A percentile compares a stretch with the other conserved stretches of the same genome.
phyloP scores from a whole-genome alignment of 1,140 invertebrate genomes.

The Tetragnatha versicolor region DNA sequence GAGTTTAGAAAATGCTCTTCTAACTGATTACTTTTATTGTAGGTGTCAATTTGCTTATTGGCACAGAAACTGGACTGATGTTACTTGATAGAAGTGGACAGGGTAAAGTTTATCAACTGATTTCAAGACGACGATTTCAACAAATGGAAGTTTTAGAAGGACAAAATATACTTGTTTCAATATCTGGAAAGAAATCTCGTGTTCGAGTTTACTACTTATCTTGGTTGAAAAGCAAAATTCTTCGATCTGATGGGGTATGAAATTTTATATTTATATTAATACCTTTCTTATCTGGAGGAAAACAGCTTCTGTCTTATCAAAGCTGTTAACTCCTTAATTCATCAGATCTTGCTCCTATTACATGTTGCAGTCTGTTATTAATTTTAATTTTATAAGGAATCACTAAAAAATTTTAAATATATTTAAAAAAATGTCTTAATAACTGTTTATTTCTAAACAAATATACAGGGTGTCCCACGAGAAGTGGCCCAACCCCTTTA shows the following conservation, averaged over 20 bases:
- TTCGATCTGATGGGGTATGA: conserved; percentile 90
- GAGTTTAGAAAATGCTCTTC: neutral
- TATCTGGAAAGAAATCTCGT: conserved; percentile 97
- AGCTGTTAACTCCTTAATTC: no score
- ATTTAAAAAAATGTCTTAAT: no score
- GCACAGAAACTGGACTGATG: conserved; percentile 98
- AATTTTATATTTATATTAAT: neutral
- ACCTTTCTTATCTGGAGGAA: neutral
- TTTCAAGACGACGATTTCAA: conserved; percentile 94
- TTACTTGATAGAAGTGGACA: conserved; percentile 97
- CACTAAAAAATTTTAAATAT: no score
- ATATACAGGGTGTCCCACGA: no score
- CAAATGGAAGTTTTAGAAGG: conserved; percentile 99
- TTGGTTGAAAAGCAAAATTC: conserved; percentile 98
- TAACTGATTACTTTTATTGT: neutral
- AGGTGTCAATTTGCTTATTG: conserved; percentile 95
- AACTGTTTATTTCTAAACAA: no score
- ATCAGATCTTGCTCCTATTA: no score
- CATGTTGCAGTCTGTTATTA: no score
- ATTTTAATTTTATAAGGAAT: no score
- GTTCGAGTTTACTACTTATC: conserved; percentile 98
- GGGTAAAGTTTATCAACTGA: conserved; percentile 98
- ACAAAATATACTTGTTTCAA: conserved; percentile 98
- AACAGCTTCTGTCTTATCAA: neutral
- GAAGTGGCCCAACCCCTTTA: no score